phyloP scores from a whole-genome alignment of 2,888 invertebrate genomes.

The Lasioglossum vierecki region DNA sequence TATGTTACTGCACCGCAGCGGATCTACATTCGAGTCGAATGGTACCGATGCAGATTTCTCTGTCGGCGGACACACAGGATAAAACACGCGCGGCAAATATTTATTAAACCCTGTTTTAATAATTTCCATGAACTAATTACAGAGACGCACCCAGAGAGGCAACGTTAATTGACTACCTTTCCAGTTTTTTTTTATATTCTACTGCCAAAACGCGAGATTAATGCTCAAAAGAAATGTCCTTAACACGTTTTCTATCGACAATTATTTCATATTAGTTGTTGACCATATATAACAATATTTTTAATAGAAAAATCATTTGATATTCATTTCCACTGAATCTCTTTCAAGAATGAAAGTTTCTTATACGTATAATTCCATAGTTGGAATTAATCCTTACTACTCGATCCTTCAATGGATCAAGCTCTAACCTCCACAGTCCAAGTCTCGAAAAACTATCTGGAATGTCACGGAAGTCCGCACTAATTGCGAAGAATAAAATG shows the following conservation, averaged over 20 bases:
- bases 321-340: background rate
- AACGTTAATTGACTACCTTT: background rate
- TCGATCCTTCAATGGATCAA: background rate
- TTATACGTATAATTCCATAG: background rate
- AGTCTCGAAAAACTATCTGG: background rate
- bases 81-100: conserved; percentile 36
- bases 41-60: conserved; percentile 54
- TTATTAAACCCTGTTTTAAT: conserved; percentile 22
- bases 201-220: background rate
- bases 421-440: background rate
- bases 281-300: no score
- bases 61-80: conserved; percentile 17
- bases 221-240: no score
- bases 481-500: background rate
- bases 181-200: background rate
- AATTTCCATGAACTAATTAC: background rate
- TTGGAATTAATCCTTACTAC: no score
- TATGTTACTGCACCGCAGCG: conserved; percentile 66
- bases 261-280: no score
- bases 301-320: no score
- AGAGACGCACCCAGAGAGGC: background rate
- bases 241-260: no score
- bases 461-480: background rate
- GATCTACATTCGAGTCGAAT: conserved; percentile 54
- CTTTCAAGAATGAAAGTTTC: background rate